Evolutionary conservation across 1,140 invertebrate species (phyloP), one percentile per base, ranked within the genome.

Genomic region (Temnothorax nylanderi): DNA sequence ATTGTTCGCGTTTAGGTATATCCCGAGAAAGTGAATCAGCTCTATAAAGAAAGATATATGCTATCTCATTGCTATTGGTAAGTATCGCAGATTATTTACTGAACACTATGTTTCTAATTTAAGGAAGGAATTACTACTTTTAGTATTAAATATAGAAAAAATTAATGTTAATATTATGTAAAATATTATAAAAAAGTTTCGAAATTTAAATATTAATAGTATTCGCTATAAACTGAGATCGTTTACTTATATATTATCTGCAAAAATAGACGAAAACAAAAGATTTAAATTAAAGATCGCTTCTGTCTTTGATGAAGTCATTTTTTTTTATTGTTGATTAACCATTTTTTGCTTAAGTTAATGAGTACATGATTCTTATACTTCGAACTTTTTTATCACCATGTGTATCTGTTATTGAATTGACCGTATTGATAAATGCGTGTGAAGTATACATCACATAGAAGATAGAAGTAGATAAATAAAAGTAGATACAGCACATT

Each of bases 1-100:
- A 94, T 92, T 75, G 82, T 77, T 87, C 91, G 89, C 94, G 93
- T 95, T 94, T 95, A 93, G 91, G 89, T 90, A 88, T 87, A 81
- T 58, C 82, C 60, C 47, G 56, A 89, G 93, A 91, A 94, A 88
- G 88, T 89, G 90, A 92, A 85, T 74, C 77, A 21, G 54, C 64
- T 60, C 69, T 60, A 75, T 75, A 84, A 67, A 84, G 56, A 34
- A 75, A 75, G 54, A 84, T 62, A 62, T 60, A 84, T 62, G 26
- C 26, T 26, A 37, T 84, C 13, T 37, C 13, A 75, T 49, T 47
- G 32, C 11, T 34, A 47, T 18, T 60, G 37, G 16, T 60, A 51
- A 62, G 69, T 60, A 18, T 26, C n/a, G n/a, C 3, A 60, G 54
- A 62, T 32, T 58, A 32, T 56, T 58, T 60, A 75, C 13, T 49